Percentiles rank a stretch among this genome's conserved stretches.
These are phyloP conservation scores for Cochlearius cochlearius DNA, from an alignment of 2,113 vertebrate species.

Conservation along the genomic window DNA sequence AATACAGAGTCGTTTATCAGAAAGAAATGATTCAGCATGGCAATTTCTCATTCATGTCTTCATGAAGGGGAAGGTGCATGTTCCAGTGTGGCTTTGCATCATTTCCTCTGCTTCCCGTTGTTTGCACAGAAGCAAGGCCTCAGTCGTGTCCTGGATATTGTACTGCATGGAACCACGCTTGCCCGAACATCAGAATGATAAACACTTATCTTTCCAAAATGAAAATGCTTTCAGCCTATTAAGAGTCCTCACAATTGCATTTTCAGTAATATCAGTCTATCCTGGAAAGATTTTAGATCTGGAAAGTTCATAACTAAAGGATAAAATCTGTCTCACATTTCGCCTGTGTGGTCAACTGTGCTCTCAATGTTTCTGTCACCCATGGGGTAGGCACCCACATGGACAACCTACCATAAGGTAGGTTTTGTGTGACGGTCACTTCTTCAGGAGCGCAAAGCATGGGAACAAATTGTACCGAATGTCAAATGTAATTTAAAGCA, in stretches of 20 bases:
- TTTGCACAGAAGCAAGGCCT: neutral
- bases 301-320: neutral
- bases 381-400: no score
- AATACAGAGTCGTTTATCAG: neutral
- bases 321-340: neutral
- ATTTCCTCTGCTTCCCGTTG: constrained; percentile 35
- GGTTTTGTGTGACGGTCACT: neutral
- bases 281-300: neutral
- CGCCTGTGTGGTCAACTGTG: fast-evolving
- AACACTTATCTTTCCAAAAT: neutral
- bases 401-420: neutral
- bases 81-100: neutral
- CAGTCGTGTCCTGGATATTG: neutral
- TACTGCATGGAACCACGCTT: neutral
- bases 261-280: neutral
- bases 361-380: neutral
- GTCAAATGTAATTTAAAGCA: neutral
- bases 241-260: neutral
- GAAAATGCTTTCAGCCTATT: neutral
- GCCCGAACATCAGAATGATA: neutral
- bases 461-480: neutral
- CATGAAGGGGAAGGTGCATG: neutral
- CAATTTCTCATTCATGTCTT: constrained; percentile 11
- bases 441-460: neutral
- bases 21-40: constrained; percentile 33